phyloP scores from a whole-genome alignment of 2,113 vertebrate genomes.

The Hemibagrus wyckioides region DNA sequence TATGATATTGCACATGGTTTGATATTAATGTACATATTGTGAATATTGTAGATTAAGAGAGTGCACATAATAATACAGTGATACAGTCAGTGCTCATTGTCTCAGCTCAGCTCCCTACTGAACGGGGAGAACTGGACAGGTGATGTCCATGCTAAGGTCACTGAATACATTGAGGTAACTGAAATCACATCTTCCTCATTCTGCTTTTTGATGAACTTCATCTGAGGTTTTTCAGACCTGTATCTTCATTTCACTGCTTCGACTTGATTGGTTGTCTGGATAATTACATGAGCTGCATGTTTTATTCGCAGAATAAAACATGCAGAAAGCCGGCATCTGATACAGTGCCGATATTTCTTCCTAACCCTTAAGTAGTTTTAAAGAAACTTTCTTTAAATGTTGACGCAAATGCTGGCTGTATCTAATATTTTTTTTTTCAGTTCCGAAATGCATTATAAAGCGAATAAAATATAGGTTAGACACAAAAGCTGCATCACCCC shows the following conservation, averaged over 20 bases:
- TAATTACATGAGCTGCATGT: not conserved
- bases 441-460: not conserved
- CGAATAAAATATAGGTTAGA: constrained; percentile 2
- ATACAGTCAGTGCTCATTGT: no score
- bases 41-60: no score
- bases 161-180: not conserved
- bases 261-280: not conserved
- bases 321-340: not conserved
- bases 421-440: not conserved
- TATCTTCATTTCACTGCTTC: not conserved
- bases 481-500: constrained; percentile 1
- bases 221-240: not conserved
- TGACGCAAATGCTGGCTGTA: not conserved
- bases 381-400: not conserved
- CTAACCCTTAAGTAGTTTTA: not conserved
- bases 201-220: not conserved
- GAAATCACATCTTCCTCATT: not conserved
- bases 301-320: not conserved
- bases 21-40: no score
- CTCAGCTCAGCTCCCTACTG: no score
- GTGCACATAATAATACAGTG: no score
- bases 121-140: not conserved
- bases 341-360: not conserved
- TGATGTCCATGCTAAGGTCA: not conserved
- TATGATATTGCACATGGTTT: no score